These are phyloP conservation scores for Cephus rjabovi DNA, from an alignment of 2,888 invertebrate genomes.

Conservation along the genomic window DNA sequence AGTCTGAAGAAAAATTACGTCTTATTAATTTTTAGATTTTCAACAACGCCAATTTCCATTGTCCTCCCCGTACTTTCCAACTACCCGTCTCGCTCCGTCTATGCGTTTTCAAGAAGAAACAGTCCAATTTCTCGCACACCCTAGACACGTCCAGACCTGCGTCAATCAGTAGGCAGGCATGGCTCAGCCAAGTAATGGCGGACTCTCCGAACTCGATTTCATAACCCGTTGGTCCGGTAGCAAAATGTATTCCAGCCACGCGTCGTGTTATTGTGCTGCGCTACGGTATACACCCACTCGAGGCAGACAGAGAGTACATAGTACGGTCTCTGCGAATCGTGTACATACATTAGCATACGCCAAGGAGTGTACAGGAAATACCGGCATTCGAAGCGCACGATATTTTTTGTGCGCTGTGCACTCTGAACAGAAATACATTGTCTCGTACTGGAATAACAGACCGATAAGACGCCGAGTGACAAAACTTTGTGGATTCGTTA, in stretches of 20 bases:
- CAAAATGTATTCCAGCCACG: conserved; percentile 6
- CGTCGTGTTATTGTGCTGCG: background rate
- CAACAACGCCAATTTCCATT: no score
- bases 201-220: background rate
- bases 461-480: background rate
- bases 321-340: conserved; percentile 16
- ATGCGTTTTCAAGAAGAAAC: no score
- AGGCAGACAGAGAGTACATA: background rate
- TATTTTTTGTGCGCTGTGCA: conserved; percentile 21
- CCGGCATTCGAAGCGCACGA: conserved; percentile 34
- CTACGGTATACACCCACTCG: conserved; percentile 1
- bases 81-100: no score
- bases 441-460: background rate
- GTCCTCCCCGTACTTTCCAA: no score
- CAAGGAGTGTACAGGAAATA: conserved; percentile 40
- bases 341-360: conserved; percentile 32
- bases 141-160: no score
- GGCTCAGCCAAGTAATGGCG: no score
- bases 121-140: no score
- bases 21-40: no score
- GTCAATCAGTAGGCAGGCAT: no score
- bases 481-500: background rate
- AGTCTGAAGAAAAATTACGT: no score
- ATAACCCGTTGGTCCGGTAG: conserved; percentile 3
- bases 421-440: conserved; percentile 1